These are phyloP conservation scores for Asarcornis scutulata DNA, from an alignment of 2,113 vertebrate species.

Conservation along the genomic window DNA sequence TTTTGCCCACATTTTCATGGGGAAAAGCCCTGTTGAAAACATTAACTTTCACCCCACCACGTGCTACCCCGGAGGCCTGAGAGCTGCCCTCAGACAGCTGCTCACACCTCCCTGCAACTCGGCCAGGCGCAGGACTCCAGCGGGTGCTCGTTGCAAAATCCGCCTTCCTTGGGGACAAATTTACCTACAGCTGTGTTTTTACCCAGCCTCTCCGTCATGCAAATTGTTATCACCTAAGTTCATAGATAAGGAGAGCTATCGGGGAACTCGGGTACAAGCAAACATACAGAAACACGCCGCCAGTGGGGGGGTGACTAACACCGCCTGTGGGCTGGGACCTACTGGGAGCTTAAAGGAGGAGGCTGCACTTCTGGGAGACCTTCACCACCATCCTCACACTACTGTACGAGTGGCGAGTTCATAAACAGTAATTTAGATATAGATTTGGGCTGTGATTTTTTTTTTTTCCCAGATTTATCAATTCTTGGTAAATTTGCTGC, in stretches of 20 bases:
- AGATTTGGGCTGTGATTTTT: not conserved
- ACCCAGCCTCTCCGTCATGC: not conserved
- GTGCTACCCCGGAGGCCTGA: not conserved
- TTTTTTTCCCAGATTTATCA: not conserved
- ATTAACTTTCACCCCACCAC: not conserved
- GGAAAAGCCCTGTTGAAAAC: not conserved
- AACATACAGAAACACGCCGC: not conserved
- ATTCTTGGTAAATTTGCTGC: not conserved
- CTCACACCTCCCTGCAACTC: not conserved
- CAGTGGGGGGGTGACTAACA: too few relatives aligned
- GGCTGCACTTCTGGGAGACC: not conserved
- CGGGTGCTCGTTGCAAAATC: not conserved
- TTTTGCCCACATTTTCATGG: not conserved
- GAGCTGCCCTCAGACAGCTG: too few relatives aligned
- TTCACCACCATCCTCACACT: rapidly evolving
- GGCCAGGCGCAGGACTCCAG: not conserved
- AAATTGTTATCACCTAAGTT: not conserved
- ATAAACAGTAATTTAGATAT: not conserved
- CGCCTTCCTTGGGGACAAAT: not conserved
- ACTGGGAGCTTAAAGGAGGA: not conserved
- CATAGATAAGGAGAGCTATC: slow-evolving; percentile 1
- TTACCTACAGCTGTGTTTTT: not conserved
- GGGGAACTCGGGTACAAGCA: not conserved
- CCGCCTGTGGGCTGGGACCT: not conserved
- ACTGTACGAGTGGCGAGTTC: not conserved